A percentile compares a stretch with the other conserved stretches of the same genome.
Evolutionary conservation across 2,797 vertebrate genomes (phyloP).

Genomic region (Eutrigla gurnardus): DNA sequence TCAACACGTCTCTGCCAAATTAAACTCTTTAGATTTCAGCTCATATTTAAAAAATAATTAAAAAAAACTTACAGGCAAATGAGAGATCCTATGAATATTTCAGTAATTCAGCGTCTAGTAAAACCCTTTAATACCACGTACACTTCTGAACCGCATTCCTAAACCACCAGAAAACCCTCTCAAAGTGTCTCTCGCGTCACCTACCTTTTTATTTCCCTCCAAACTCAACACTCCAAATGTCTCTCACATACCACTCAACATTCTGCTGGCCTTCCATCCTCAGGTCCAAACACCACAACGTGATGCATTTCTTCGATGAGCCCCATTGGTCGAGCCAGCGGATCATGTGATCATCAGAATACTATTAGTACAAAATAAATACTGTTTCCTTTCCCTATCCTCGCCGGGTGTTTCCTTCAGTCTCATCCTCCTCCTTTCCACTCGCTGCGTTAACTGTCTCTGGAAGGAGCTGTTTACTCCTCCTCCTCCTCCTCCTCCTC

Average conservation of each 20-base stretch:
- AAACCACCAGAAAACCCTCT: constrained; percentile 32
- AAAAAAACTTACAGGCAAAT: constrained; percentile 38
- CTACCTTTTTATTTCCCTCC: constrained; percentile 13
- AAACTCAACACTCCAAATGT: constrained; percentile 51
- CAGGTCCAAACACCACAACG: constrained; percentile 42
- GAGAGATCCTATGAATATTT: constrained; percentile 51
- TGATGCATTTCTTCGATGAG: constrained; percentile 26
- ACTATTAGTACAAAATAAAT: constrained; percentile 76
- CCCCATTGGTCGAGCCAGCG: constrained; percentile 27
- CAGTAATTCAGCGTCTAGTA: constrained; percentile 57
- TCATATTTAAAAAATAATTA: constrained; percentile 25
- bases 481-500: constrained; percentile 67
- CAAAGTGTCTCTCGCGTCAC: constrained; percentile 42
- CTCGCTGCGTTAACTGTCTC: constrained; percentile 25
- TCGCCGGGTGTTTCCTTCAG: constrained; percentile 25
- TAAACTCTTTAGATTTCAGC: constrained; percentile 39
- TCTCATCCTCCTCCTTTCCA: constrained; percentile 34
- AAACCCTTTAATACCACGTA: constrained; percentile 14
- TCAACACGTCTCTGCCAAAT: constrained; percentile 32
- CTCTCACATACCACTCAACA: constrained; percentile 46
- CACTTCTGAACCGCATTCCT: constrained; percentile 9
- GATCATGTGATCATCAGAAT: constrained; percentile 69
- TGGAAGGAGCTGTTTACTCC: constrained; percentile 60
- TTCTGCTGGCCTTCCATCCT: constrained; percentile 43
- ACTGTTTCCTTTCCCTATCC: constrained; percentile 61